Evolutionary conservation across 2,888 invertebrate species (phyloP), one percentile per base, ranked within the genome.

Genomic region (Drepanosiphum platanoidis): DNA sequence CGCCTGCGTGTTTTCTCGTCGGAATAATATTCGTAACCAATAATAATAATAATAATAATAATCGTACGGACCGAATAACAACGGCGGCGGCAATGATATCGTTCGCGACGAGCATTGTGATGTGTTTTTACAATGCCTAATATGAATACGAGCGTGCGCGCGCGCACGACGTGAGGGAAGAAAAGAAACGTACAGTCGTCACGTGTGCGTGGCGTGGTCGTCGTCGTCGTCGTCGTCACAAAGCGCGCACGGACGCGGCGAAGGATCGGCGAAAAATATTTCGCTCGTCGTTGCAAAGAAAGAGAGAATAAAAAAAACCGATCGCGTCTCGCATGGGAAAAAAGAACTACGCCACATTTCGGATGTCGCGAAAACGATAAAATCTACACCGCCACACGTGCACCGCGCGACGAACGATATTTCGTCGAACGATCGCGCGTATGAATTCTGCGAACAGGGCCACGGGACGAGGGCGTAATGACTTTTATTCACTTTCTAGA

Each of bases 331-430:
- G 52, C 13, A 52, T 13, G 52, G 8, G 22, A 52, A 18, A 52
- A 77, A 70, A 3, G 30, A 64, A 64, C 30, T 1, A 32, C 46
- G 22, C n/a, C n/a, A 77, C 58, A 52, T 52, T 36, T 36, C 34
- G 58, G 52, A 75, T 58, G 77, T 61, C 36, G 77, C 77, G 36
- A 77, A 77, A 39, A 77, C 75, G 13, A 61, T 9, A 74, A 46
- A 9, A 46, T 46, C 3, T 11, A 9, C 13, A 13, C 18, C 3
- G 18, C 18, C 46, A 46, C 46, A 18, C 18, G 46, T 46, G 42
- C 42, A 42, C 42, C 42, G 42, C 11, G 42, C 11, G n/a, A n/a
- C n/a, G n/a, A n/a, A n/a, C n/a, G n/a, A n/a, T n/a, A n/a, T n/a
- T n/a, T n/a, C n/a, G n/a, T n/a, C n/a, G n/a, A n/a, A n/a, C n/a